These are phyloP conservation scores for Nanorana parkeri DNA, from an alignment of 2,113 vertebrate genomes.

Conservation along the genomic window DNA sequence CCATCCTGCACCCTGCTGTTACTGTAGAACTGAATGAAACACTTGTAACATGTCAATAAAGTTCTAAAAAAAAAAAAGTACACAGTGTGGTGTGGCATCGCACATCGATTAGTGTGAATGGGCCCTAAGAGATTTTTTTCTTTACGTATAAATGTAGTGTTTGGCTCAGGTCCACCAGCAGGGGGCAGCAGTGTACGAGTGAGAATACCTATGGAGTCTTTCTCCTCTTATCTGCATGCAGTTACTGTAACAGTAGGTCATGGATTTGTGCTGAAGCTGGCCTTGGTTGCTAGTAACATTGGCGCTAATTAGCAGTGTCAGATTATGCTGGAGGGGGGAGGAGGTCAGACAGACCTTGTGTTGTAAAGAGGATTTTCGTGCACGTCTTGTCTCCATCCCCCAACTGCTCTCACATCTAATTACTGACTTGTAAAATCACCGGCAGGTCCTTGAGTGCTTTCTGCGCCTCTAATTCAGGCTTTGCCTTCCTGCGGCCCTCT, in stretches of 20 bases:
- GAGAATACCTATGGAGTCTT: background rate
- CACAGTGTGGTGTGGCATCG: too few species aligned
- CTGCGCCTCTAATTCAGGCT: too few species aligned
- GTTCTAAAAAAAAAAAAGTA: too few species aligned
- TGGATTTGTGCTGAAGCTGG: background rate
- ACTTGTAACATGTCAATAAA: too few species aligned
- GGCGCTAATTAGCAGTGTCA: constrained; percentile 45
- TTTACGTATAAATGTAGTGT: too few species aligned
- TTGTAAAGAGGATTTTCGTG: constrained; percentile 29
- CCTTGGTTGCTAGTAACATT: constrained; percentile 49
- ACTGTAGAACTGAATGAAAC: too few species aligned
- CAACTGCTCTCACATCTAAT: background rate
- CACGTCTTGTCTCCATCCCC: background rate
- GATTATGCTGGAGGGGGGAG: constrained; percentile 33
- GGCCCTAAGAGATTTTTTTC: too few species aligned
- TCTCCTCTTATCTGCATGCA: background rate
- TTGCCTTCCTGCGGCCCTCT: too few species aligned
- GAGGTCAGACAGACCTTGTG: constrained; percentile 55
- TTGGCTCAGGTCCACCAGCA: background rate
- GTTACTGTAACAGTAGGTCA: background rate
- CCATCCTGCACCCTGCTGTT: too few species aligned
- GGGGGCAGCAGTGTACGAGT: background rate
- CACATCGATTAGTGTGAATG: too few species aligned
- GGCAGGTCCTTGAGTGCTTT: background rate
- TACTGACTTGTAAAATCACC: background rate